These are phyloP conservation scores for Montifringilla adamsi DNA, from an alignment of 2,113 vertebrate species.

Conservation along the genomic window DNA sequence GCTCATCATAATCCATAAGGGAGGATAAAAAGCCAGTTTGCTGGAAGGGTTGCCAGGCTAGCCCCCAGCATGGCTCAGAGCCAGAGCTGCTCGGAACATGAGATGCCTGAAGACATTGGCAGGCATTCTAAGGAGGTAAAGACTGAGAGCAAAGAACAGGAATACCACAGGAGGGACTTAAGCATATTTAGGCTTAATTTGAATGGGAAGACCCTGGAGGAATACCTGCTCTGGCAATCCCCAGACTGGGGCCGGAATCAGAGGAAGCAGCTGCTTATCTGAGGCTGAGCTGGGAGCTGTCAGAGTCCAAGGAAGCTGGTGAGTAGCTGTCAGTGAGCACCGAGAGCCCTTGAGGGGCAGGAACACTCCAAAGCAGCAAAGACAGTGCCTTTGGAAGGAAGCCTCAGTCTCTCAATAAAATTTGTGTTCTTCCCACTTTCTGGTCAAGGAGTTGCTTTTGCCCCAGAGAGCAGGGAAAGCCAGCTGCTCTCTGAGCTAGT, in stretches of 20 bases:
- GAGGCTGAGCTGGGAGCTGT: not conserved
- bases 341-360: not conserved
- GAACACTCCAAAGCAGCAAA: not conserved
- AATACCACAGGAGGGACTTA: not conserved
- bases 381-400: not conserved
- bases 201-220: conserved; percentile 20
- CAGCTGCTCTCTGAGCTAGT: conserved; percentile 5
- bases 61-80: conserved; percentile 8
- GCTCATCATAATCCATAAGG: not conserved
- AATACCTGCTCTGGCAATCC: conserved; percentile 22
- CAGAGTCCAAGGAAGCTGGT: not conserved
- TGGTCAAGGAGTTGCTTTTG: conserved; percentile 10
- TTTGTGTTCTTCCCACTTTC: conserved; percentile 21
- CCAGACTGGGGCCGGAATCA: not conserved
- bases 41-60: not conserved
- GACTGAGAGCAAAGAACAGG: conserved; percentile 2
- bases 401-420: conserved; percentile 11
- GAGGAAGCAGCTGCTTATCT: conserved; percentile 37
- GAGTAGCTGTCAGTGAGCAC: not conserved
- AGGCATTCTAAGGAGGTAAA: conserved; percentile 30
- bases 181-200: conserved; percentile 33
- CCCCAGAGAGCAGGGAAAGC: not conserved
- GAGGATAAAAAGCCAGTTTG: conserved; percentile 3
- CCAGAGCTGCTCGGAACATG: not conserved
- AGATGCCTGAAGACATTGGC: conserved; percentile 40